Conservation (phyloP, 1,140 invertebrate genomes). For the fruit fly (Drosophila melanogaster) region Release_6_plus_ISO1_MT NT_033779.5:15983501-15984000, state of each 20-base stretch:
- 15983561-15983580: too few relatives aligned
- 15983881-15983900: slow-evolving; percentile 68
- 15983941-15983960: slow-evolving; percentile 58
- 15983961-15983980: slow-evolving; percentile 32
- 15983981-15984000: slow-evolving; percentile 73
- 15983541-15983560: too few relatives aligned
- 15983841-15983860: slow-evolving; percentile 22
- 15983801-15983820: slow-evolving; percentile 33
- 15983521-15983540: too few relatives aligned
- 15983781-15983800: slow-evolving; percentile 50
- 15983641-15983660: too few relatives aligned
- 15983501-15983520: too few relatives aligned
- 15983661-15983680: neutral
- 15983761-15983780: slow-evolving; percentile 57
- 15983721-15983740: neutral
- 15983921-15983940: slow-evolving; percentile 60
- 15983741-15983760: slow-evolving; percentile 39
- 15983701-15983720: neutral
- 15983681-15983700: neutral
- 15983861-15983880: slow-evolving; percentile 77
- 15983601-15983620: too few relatives aligned
- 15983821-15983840: slow-evolving; percentile 10
- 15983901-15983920: slow-evolving; percentile 16
- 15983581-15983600: too few relatives aligned
- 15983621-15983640: too few relatives aligned